A percentile compares a stretch with the other conserved stretches of the same genome.
phyloP scores from a whole-genome alignment of 30 jellyfish, hydroid and myxozoan species.

The Aurelia coerulea region DNA sequence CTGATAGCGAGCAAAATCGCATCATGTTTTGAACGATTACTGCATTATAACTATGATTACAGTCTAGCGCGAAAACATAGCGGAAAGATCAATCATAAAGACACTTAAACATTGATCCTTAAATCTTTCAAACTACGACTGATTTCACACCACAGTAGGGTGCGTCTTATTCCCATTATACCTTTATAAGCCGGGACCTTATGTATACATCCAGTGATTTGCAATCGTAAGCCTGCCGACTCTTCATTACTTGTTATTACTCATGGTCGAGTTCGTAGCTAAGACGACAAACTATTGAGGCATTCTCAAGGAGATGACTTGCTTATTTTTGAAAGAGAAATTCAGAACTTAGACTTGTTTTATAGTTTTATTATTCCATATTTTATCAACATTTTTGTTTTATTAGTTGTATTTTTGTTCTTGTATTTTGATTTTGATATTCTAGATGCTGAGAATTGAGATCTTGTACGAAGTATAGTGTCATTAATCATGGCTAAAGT shows the following conservation, averaged over 20 bases:
- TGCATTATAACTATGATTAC: constrained; percentile 46
- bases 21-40: constrained; percentile 57
- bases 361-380: no score
- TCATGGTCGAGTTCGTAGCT: no score
- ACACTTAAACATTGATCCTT: constrained; percentile 9
- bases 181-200: constrained; percentile 37
- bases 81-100: constrained; percentile 72
- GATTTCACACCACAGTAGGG: constrained; percentile 75
- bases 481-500: no score
- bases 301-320: no score
- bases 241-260: neutral
- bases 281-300: no score
- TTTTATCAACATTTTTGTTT: no score
- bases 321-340: no score
- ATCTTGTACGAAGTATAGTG: no score
- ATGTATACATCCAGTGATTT: neutral
- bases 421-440: no score
- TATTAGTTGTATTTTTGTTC: no score
- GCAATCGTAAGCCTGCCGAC: neutral
- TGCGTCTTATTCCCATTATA: constrained; percentile 26
- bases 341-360: no score
- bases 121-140: constrained; percentile 31
- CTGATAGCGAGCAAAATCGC: neutral
- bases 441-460: no score
- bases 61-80: constrained; percentile 69